These are phyloP conservation scores for Lepidothrix coronata DNA, from an alignment of 2,113 vertebrate species.

Conservation along the genomic window DNA sequence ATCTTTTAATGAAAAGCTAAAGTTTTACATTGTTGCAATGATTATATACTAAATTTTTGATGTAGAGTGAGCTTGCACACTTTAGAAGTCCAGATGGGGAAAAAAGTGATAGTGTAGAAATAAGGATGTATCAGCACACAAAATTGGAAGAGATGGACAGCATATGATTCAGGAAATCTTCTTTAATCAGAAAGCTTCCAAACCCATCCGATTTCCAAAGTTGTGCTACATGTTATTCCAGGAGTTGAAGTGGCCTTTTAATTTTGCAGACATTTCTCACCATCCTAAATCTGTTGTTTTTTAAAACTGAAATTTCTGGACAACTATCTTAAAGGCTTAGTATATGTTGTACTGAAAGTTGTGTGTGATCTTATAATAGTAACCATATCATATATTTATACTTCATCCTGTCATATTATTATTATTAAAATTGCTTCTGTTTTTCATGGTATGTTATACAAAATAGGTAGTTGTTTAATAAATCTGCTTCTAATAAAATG, in stretches of 20 bases:
- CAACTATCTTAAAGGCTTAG: not conserved
- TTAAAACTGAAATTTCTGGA: not conserved
- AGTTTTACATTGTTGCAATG: not conserved
- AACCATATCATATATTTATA: not conserved
- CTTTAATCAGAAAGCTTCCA: not conserved
- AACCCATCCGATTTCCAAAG: not conserved
- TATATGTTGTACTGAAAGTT: not conserved
- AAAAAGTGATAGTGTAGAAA: not conserved
- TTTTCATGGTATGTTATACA: not conserved
- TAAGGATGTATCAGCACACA: not conserved
- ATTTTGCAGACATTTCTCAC: not conserved
- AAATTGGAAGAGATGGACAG: not conserved
- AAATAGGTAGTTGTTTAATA: not conserved
- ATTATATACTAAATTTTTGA: not conserved
- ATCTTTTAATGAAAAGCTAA: not conserved
- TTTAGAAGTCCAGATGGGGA: not conserved
- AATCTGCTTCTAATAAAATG: not conserved
- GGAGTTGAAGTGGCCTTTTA: not conserved
- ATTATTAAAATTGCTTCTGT: not conserved
- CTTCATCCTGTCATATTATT: not conserved
- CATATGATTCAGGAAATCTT: not conserved
- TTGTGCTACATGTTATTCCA: not conserved
- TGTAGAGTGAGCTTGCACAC: not conserved
- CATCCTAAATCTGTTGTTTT: not conserved
- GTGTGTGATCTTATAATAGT: not conserved